A percentile compares a stretch with the other conserved stretches of the same genome.
Conservation (phyloP, 2,797 vertebrate species). For the Steatocranus sp. region DNA sequence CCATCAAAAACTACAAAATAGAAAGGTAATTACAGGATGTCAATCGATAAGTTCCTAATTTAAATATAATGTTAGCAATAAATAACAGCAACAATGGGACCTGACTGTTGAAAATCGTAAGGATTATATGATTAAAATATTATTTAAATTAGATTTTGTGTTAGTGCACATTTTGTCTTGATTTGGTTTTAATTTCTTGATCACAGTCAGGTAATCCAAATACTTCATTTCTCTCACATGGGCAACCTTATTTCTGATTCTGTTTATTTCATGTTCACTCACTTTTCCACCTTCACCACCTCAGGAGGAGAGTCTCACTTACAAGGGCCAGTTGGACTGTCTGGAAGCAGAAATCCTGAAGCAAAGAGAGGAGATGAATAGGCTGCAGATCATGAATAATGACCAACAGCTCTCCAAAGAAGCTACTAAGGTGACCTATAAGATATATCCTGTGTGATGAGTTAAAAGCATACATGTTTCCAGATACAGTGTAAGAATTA, state of each 20-base stretch:
- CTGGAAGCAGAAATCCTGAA: slow-evolving; percentile 78
- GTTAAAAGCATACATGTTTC: background rate
- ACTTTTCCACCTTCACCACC: background rate
- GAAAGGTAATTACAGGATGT: background rate
- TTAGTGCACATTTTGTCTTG: background rate
- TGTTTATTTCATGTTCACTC: background rate
- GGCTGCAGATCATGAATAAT: slow-evolving; percentile 73
- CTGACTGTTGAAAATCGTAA: background rate
- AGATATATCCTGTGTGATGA: background rate
- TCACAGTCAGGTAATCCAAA: background rate
- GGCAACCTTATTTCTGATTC: accelerated
- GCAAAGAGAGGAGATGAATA: slow-evolving; percentile 70
- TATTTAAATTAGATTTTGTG: background rate
- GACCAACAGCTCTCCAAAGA: slow-evolving; percentile 76
- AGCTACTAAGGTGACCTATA: slow-evolving; percentile 72
- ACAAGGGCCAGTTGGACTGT: slow-evolving; percentile 73
- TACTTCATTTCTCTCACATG: accelerated
- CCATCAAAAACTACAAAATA: background rate
- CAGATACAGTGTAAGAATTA: background rate
- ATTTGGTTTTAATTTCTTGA: background rate
- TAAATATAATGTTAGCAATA: background rate
- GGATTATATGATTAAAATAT: background rate
- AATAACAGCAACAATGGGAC: background rate
- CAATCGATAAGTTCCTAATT: background rate
- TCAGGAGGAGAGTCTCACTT: slow-evolving; percentile 84